These are phyloP conservation scores for Prionailurus viverrinus DNA, from an alignment of 2,113 vertebrate species.

Conservation along the genomic window DNA sequence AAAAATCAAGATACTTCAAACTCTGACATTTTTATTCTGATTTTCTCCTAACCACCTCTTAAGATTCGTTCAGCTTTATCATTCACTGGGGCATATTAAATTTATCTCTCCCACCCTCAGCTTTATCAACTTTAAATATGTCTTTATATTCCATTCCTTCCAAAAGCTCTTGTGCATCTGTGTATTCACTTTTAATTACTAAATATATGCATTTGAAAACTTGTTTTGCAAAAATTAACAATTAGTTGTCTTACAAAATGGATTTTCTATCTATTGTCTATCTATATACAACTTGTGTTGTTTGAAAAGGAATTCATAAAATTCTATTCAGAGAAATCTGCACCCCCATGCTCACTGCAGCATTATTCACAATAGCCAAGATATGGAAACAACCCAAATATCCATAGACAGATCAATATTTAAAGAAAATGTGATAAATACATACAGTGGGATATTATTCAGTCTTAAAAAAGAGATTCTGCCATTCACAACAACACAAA, in stretches of 20 bases:
- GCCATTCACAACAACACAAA: background rate
- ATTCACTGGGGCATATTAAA: background rate
- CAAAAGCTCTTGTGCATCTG: background rate
- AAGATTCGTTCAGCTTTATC: background rate
- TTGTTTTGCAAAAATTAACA: background rate
- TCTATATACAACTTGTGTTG: background rate
- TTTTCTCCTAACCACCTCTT: background rate
- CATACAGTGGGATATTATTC: background rate
- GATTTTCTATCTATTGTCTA: background rate
- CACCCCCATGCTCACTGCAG: background rate
- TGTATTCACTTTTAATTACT: background rate
- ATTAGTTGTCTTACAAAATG: background rate
- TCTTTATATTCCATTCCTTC: background rate
- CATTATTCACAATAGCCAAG: background rate
- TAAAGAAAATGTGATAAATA: background rate
- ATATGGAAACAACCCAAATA: background rate
- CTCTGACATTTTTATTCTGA: background rate
- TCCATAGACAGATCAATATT: background rate
- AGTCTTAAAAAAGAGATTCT: background rate
- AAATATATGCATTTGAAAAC: background rate
- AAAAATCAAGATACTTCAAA: conserved; percentile 17
- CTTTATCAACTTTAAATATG: background rate
- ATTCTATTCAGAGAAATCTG: background rate
- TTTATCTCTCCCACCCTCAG: background rate
- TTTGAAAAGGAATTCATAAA: background rate